Percentiles rank a stretch among this genome's conserved stretches.
Conservation (phyloP, 2,888 invertebrate genomes). For the Drosophila lacicola region DNA sequence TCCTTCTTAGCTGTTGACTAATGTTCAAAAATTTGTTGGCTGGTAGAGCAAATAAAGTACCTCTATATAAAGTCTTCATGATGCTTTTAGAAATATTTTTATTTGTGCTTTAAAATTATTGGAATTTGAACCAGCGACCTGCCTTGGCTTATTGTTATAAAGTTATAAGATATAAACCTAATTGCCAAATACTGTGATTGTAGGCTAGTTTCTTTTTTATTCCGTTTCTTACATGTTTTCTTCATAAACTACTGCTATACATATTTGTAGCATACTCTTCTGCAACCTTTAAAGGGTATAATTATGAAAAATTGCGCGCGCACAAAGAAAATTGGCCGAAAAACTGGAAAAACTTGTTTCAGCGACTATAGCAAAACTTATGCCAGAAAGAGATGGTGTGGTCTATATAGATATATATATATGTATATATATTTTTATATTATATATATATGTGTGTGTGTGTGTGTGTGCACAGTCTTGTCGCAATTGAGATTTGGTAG, state of each 20-base stretch:
- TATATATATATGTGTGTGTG: slow-evolving; percentile 7
- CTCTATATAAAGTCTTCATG: too few relatives aligned
- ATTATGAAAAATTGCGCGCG: slow-evolving; percentile 66
- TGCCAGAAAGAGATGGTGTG: slow-evolving; percentile 64
- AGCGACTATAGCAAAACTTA: slow-evolving; percentile 22
- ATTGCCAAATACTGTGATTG: too few relatives aligned
- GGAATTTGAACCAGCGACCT: too few relatives aligned
- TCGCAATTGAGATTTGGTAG: slow-evolving; percentile 39
- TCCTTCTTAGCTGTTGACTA: too few relatives aligned
- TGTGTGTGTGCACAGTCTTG: slow-evolving; percentile 15
- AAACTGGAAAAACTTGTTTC: slow-evolving; percentile 80
- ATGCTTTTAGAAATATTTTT: too few relatives aligned
- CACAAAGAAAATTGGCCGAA: slow-evolving; percentile 63
- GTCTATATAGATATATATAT: slow-evolving; percentile 1
- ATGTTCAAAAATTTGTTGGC: too few relatives aligned
- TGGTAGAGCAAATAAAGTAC: too few relatives aligned
- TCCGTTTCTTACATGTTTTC: background rate
- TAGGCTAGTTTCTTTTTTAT: background rate
- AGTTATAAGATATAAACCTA: too few relatives aligned
- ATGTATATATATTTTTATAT: background rate
- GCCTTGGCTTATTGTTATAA: too few relatives aligned
- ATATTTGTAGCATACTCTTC: background rate
- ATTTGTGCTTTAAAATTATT: too few relatives aligned
- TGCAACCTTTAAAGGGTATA: slow-evolving; percentile 20
- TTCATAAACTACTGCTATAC: background rate